Evolutionary conservation across 2,888 invertebrate genomes (phyloP).

Genomic region (Sinhomidia bicolor): DNA sequence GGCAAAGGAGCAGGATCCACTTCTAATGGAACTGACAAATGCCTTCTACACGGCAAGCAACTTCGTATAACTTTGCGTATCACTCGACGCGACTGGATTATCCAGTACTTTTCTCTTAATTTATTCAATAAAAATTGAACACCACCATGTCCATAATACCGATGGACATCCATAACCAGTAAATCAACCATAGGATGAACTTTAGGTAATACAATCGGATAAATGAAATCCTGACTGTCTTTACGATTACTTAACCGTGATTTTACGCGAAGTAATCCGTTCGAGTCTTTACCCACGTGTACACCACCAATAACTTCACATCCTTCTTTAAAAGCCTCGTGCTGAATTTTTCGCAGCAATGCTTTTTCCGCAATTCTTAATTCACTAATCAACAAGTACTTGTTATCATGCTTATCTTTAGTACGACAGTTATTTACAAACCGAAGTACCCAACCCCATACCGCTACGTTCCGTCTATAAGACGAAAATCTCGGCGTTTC

Average conservation of each 20-base stretch:
- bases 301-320: neutral
- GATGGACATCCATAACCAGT: neutral
- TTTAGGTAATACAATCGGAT: neutral
- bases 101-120: constrained; percentile 37
- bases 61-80: neutral
- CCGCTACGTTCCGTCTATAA: neutral
- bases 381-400: neutral
- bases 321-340: neutral
- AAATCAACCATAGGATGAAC: neutral
- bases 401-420: neutral
- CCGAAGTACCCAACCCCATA: neutral
- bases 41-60: neutral
- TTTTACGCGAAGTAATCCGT: neutral
- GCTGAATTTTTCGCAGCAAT: neutral
- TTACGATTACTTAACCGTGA: neutral
- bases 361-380: neutral
- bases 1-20: neutral
- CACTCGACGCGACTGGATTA: neutral
- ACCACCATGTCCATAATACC: constrained; percentile 22
- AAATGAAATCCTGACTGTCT: neutral
- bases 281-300: neutral
- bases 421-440: neutral
- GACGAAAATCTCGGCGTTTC: neutral
- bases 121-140: neutral
- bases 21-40: neutral